phyloP scores from a whole-genome alignment of 1,140 invertebrate species.

The Ruditapes philippinarum region DNA sequence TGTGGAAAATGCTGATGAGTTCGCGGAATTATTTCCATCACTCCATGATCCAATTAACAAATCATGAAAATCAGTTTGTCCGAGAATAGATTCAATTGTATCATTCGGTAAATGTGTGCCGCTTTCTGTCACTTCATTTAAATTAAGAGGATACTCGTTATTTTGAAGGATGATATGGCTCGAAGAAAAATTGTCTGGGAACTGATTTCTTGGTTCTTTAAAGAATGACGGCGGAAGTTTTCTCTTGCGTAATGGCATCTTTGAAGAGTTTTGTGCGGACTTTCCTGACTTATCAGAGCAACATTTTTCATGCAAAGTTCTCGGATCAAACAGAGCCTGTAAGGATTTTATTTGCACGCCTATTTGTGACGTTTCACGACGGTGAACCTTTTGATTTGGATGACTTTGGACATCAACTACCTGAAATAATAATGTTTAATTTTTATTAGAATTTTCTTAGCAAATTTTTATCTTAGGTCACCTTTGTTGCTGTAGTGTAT shows the following conservation, averaged over 20 bases:
- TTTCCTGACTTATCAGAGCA: constrained; percentile 73
- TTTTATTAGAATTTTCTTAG: too few relatives aligned
- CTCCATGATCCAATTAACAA: constrained; percentile 73
- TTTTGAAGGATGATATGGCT: not conserved
- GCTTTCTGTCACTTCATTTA: constrained; percentile 36
- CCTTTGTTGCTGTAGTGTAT: too few relatives aligned
- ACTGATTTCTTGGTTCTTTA: constrained; percentile 73
- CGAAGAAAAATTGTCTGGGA: constrained; percentile 9
- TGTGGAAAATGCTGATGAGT: constrained; percentile 54
- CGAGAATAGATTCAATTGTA: constrained; percentile 77
- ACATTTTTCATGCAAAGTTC: constrained; percentile 80
- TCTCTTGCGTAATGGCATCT: constrained; percentile 77
- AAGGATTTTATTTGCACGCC: constrained; percentile 83
- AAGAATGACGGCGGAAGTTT: constrained; percentile 84
- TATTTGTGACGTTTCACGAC: constrained; percentile 78
- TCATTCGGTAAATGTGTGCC: constrained; percentile 66
- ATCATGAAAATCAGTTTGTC: constrained; percentile 75
- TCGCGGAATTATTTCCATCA: constrained; percentile 42
- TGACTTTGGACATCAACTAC: not conserved
- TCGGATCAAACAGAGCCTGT: constrained; percentile 83
- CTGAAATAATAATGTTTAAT: constrained; percentile 11
- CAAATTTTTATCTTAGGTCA: too few relatives aligned
- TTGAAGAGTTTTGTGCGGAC: constrained; percentile 41
- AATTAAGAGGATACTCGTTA: constrained; percentile 33
- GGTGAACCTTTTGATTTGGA: constrained; percentile 56